A percentile compares a stretch with the other conserved stretches of the same genome.
phyloP scores from a whole-genome alignment of 2,113 vertebrate genomes.

The Phalacrocorax brasilianus region DNA sequence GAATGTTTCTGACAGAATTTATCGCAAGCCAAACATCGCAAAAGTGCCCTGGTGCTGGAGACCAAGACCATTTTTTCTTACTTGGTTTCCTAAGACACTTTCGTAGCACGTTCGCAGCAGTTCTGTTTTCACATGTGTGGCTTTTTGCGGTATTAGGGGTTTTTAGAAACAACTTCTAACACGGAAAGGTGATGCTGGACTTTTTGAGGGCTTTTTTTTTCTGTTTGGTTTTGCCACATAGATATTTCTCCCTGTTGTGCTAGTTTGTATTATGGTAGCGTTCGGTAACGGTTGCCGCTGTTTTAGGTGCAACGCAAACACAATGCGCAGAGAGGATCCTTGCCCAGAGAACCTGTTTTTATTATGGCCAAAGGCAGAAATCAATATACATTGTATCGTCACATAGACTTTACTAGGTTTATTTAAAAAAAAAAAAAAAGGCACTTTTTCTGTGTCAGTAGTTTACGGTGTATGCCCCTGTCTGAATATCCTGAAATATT shows the following conservation, averaged over 20 bases:
- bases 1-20: background rate
- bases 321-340: background rate
- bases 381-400: background rate
- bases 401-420: background rate
- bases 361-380: background rate
- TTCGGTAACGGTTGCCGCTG: background rate
- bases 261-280: background rate
- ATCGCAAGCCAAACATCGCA: background rate
- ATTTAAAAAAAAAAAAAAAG: background rate
- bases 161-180: background rate
- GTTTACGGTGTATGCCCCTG: background rate
- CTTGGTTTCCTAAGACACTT: background rate
- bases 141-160: background rate
- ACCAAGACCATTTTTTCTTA: background rate
- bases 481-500: background rate
- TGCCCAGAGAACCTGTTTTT: background rate
- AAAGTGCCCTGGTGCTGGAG: background rate
- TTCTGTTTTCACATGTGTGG: background rate
- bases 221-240: constrained; percentile 36
- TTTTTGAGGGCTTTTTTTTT: background rate
- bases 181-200: background rate
- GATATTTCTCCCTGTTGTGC: background rate
- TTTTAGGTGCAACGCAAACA: background rate
- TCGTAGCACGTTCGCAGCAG: background rate
- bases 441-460: background rate